phyloP scores from a whole-genome alignment of 2,113 vertebrate species.

The Numenius arquata region DNA sequence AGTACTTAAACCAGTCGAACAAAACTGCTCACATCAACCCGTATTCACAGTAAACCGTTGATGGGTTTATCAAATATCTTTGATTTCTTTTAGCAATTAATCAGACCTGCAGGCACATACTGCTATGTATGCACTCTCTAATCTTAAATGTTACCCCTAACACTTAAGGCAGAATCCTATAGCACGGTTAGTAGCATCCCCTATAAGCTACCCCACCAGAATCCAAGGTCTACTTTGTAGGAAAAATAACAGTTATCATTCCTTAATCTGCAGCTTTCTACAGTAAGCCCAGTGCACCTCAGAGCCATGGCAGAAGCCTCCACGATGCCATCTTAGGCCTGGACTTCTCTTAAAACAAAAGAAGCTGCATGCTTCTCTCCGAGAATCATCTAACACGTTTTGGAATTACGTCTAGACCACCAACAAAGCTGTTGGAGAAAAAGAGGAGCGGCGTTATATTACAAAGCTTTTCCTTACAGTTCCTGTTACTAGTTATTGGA shows the following conservation, averaged over 20 bases:
- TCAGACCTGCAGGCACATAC: neutral
- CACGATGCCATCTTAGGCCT: neutral
- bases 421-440: conserved; percentile 46
- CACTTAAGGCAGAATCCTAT: neutral
- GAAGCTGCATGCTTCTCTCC: neutral
- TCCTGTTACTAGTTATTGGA: conserved; percentile 49
- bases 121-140: neutral
- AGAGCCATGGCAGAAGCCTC: neutral
- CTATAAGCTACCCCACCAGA: neutral
- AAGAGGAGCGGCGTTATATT: neutral
- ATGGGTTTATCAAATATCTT: neutral
- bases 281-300: neutral
- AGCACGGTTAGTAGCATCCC: neutral
- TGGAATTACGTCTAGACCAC: conserved; percentile 40
- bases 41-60: neutral
- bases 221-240: neutral
- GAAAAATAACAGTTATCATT: neutral
- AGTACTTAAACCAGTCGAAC: neutral
- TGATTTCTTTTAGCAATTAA: neutral
- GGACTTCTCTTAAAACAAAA: neutral
- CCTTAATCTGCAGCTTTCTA: neutral
- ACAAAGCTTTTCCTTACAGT: conserved; percentile 50
- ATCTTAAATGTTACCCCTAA: neutral
- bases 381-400: neutral
- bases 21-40: neutral